Conservation (phyloP, 2,888 invertebrate species). For the Hermodice carunculata region DNA sequence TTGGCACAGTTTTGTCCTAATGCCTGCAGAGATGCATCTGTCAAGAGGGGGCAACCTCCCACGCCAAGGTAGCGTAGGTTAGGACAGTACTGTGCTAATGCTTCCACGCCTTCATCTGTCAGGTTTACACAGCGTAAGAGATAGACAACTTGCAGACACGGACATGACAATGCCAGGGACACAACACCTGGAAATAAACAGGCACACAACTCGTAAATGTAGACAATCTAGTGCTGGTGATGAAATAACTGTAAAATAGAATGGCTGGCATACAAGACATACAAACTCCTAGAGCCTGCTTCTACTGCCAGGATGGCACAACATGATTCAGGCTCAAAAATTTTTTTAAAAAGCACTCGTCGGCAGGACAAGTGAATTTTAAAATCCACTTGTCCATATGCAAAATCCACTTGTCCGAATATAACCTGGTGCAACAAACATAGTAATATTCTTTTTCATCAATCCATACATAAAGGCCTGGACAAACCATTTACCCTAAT, state of each 20-base stretch:
- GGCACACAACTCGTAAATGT: conserved; percentile 56
- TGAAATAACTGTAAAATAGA: not conserved
- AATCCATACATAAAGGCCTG: no score
- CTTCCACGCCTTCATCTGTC: conserved; percentile 59
- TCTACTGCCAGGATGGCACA: no score
- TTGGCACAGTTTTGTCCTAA: conserved; percentile 52
- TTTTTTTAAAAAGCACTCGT: no score
- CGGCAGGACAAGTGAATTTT: no score
- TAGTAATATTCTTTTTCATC: no score
- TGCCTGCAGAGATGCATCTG: conserved; percentile 53
- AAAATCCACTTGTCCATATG: no score
- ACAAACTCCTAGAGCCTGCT: not conserved
- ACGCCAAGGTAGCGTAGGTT: conserved; percentile 57
- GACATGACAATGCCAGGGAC: conserved; percentile 50
- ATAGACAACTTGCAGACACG: conserved; percentile 59
- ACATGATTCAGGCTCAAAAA: no score
- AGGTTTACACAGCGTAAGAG: conserved; percentile 58
- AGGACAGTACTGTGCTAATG: conserved; percentile 55
- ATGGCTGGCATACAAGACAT: not conserved
- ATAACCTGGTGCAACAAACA: no score
- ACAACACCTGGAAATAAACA: conserved; percentile 59
- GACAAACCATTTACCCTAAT: no score
- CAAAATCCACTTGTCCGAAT: no score
- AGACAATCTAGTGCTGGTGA: not conserved
- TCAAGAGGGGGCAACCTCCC: conserved; percentile 59